Conservation (phyloP, 2,888 invertebrate species). For the Eupsilia transversa region DNA sequence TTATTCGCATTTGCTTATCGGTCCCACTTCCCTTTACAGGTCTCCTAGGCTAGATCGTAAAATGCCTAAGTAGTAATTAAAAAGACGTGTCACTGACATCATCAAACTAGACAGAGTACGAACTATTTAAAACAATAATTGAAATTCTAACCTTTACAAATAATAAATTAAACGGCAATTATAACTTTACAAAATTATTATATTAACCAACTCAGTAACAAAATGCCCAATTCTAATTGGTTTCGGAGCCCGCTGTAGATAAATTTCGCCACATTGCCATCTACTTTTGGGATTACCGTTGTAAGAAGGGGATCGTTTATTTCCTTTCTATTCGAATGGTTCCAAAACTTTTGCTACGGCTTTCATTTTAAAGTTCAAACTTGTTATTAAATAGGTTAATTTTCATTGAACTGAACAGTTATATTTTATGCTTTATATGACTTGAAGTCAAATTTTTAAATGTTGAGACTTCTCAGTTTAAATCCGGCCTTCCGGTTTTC, state of each 20-base stretch:
- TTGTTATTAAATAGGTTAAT: constrained; percentile 26
- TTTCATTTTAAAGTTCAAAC: constrained; percentile 39
- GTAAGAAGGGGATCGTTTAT: constrained; percentile 90
- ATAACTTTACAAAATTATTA: constrained; percentile 35
- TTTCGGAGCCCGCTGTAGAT: constrained; percentile 78
- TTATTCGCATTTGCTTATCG: no score
- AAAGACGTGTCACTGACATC: background rate
- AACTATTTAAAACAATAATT: constrained; percentile 4
- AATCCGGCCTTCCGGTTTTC: no score
- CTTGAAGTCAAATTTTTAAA: background rate
- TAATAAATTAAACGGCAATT: constrained; percentile 27
- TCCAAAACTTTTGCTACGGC: constrained; percentile 76
- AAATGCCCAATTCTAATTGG: constrained; percentile 52
- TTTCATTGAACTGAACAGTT: background rate
- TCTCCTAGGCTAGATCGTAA: background rate
- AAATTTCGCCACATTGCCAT: constrained; percentile 85
- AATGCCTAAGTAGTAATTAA: background rate
- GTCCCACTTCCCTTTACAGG: background rate
- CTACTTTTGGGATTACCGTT: constrained; percentile 89
- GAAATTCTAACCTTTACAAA: constrained; percentile 16
- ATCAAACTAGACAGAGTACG: background rate
- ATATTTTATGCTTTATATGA: background rate
- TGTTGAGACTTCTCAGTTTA: background rate
- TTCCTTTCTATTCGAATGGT: constrained; percentile 81
- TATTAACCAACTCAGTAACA: constrained; percentile 40